A percentile compares a stretch with the other conserved stretches of the same genome.
These are phyloP conservation scores for Gallinago undulata DNA, from an alignment of 2,113 vertebrate species.

Conservation along the genomic window DNA sequence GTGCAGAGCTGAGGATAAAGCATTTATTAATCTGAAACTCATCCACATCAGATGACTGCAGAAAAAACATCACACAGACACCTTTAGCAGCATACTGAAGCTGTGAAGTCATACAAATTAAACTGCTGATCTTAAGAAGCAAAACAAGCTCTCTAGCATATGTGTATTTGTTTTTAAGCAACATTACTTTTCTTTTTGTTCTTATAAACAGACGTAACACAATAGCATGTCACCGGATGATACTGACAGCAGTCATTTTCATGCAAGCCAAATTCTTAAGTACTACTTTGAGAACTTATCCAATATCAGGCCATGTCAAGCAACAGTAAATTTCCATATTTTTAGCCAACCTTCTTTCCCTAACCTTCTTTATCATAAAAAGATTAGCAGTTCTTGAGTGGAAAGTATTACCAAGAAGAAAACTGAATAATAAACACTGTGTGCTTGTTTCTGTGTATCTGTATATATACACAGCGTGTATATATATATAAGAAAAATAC, in stretches of 20 bases:
- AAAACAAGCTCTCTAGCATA: neutral
- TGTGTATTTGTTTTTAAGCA: neutral
- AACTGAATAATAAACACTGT: neutral
- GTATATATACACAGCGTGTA: too few species aligned
- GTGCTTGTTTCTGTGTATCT: neutral
- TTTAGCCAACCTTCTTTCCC: neutral
- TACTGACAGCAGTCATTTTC: neutral
- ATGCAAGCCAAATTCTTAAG: neutral
- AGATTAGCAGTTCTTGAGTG: neutral
- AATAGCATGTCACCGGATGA: neutral
- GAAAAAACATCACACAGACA: neutral
- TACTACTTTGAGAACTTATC: neutral
- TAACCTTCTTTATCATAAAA: neutral
- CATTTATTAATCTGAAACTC: neutral
- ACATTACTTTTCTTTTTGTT: neutral
- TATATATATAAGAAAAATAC: neutral
- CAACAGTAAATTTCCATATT: neutral
- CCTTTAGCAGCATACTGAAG: neutral
- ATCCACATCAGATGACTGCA: neutral
- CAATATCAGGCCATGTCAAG: neutral
- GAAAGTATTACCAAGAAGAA: neutral
- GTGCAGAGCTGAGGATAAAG: neutral
- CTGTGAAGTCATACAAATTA: neutral
- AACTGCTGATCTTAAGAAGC: neutral
- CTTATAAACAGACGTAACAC: fast-evolving